A percentile compares a stretch with the other conserved stretches of the same genome.
Evolutionary conservation across 2,797 vertebrate genomes (phyloP).

Genomic region (Rhincodon typus): DNA sequence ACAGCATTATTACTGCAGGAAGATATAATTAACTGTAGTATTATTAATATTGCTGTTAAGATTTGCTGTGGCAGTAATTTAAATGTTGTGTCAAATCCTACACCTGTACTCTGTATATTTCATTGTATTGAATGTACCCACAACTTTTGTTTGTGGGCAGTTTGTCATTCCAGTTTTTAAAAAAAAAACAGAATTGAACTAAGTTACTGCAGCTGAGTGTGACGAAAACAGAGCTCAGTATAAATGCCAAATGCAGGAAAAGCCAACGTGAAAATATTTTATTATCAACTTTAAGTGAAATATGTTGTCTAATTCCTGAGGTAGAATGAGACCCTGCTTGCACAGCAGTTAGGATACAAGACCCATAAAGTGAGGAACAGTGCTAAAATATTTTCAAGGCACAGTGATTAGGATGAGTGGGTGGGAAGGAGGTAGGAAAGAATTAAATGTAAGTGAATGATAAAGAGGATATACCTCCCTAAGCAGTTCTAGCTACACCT

Average conservation of each 20-base stretch:
- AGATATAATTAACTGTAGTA: slow-evolving; percentile 10
- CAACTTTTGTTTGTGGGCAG: slow-evolving; percentile 33
- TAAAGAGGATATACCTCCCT: not conserved
- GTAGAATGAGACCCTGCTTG: not conserved
- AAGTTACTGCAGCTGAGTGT: not conserved
- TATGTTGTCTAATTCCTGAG: slow-evolving; percentile 1
- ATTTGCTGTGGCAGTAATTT: slow-evolving; percentile 13
- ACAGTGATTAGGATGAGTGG: not conserved
- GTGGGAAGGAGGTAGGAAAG: not conserved
- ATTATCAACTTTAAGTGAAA: slow-evolving; percentile 31
- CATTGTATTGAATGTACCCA: slow-evolving; percentile 35
- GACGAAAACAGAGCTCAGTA: not conserved
- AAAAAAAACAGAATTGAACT: not conserved
- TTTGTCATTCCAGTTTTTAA: slow-evolving; percentile 27
- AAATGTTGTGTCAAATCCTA: slow-evolving; percentile 28
- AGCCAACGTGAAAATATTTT: not conserved
- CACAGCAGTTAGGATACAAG: not conserved
- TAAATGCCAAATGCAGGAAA: slow-evolving; percentile 24
- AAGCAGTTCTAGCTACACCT: slow-evolving; percentile 1
- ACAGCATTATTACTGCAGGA: not conserved
- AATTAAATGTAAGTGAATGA: not conserved
- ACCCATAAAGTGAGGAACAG: not conserved
- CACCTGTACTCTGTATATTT: slow-evolving; percentile 26
- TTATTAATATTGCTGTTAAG: slow-evolving; percentile 34
- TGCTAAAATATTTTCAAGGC: slow-evolving; percentile 8